Base-by-base conservation (phyloP, 2,113 vertebrate species). In the Crotalus viridis region DNA sequence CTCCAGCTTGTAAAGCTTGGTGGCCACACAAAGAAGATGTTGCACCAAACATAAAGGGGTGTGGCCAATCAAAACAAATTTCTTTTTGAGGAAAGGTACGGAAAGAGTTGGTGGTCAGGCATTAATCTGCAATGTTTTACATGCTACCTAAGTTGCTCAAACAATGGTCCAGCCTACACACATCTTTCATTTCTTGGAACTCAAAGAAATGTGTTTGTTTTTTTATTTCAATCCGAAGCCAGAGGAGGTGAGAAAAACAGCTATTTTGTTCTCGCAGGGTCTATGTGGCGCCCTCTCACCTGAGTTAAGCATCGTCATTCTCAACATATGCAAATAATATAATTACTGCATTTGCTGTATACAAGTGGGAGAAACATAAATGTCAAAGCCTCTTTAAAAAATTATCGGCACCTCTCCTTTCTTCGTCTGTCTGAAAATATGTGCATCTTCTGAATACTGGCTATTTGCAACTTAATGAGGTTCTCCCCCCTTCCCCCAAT, bases 321-420 rank as follows among this genome's bases (percentile, higher is more conserved):
- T 95, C 95, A 95, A 96, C 95, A 96, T 97, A 97, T 97, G 97
- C 97, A 97, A 98, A 98, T 97, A 95, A 92, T 93, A 94, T 97
- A 97, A 98, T 98, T 97, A 97, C 97, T 95, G 97, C 96, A 95
- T 97, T 97, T 97, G 10, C 24, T 4, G 26, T 12, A 97, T 97
- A 98, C 96, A 97, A 96, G 96, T 95, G 95, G 95, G 96, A 94
- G 87, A 95, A 97, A 97, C 96, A 96, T 97, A 98, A 97, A 97
- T 98, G 97, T 97, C 97, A 97, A 93, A 95, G 94, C 92, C 59
- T 86, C 90, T 93, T 95, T 93, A 94, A 93, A 93, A 92, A 91
- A 88, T 33, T 92, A 93, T 0, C n/a, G 92, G 90, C 24, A 74
- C 26, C 5, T 93, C 93, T 90, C 87, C 95, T 85, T 57, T 89